Percentiles rank a stretch among this genome's conserved stretches.
These are phyloP conservation scores for Drosophila falleni DNA, from an alignment of 2,888 invertebrate genomes.

Conservation along the genomic window DNA sequence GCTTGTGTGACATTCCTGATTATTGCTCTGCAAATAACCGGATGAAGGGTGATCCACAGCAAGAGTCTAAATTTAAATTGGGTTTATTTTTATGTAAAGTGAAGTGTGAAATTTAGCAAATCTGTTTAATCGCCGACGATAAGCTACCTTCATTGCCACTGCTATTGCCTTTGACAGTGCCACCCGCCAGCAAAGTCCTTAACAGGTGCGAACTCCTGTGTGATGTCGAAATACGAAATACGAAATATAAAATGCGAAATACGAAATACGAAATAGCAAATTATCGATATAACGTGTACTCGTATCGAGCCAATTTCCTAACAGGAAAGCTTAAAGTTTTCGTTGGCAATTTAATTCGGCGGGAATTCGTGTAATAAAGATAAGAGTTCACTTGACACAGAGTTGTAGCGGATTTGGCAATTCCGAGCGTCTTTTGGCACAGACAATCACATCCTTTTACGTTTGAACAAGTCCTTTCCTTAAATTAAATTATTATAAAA, in stretches of 20 bases:
- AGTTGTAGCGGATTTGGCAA: conserved; percentile 8
- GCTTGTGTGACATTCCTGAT: conserved; percentile 19
- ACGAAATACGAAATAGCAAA: neutral
- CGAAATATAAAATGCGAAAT: neutral
- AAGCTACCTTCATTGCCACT: conserved; percentile 52
- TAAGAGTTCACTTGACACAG: conserved; percentile 5
- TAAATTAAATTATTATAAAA: too few species aligned
- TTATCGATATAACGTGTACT: conserved; percentile 10
- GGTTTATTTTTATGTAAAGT: conserved; percentile 71
- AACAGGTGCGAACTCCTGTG: conserved; percentile 46
- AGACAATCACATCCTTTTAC: neutral
- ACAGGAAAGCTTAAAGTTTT: conserved; percentile 21
- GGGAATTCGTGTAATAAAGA: conserved; percentile 11
- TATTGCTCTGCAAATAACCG: conserved; percentile 11
- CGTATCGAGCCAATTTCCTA: conserved; percentile 20
- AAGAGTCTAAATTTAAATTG: conserved; percentile 45
- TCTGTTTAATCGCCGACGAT: conserved; percentile 70
- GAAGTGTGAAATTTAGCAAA: conserved; percentile 83
- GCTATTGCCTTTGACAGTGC: conserved; percentile 41
- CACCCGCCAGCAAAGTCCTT: conserved; percentile 52
- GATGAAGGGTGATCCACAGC: conserved; percentile 11
- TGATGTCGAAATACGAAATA: neutral
- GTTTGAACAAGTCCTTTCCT: neutral
- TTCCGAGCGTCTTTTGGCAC: neutral
- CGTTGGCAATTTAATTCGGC: conserved; percentile 8